A percentile compares a stretch with the other conserved stretches of the same genome.
Evolutionary conservation across 2,888 invertebrate genomes (phyloP).

Genomic region (Dicyrtomina minuta): DNA sequence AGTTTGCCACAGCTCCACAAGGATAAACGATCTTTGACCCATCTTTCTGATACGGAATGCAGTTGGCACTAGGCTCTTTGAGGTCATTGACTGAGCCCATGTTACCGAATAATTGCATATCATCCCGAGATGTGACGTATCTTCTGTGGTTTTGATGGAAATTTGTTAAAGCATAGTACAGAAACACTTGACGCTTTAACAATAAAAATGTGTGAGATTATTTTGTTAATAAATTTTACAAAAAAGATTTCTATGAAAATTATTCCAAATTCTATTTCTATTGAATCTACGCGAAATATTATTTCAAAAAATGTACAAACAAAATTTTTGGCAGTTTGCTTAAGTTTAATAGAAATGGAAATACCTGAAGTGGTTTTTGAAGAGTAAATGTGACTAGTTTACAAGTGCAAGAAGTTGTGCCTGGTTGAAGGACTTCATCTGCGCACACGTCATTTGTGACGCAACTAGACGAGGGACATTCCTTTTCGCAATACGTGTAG

Average conservation of each 20-base stretch:
- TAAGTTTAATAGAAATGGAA: background rate
- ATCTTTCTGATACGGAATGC: constrained; percentile 56
- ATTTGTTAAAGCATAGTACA: constrained; percentile 96
- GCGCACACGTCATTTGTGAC: too few relatives aligned
- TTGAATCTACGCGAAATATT: too few relatives aligned
- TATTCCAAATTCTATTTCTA: too few relatives aligned
- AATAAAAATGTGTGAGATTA: too few relatives aligned
- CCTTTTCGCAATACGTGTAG: constrained; percentile 88
- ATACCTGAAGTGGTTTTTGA: background rate
- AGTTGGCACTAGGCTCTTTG: constrained; percentile 55
- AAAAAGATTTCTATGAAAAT: too few relatives aligned
- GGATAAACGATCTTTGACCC: too few relatives aligned
- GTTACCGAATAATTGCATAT: constrained; percentile 84
- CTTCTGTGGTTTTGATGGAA: constrained; percentile 98
- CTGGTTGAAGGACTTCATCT: too few relatives aligned
- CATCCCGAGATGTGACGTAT: constrained; percentile 91
- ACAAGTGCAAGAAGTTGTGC: too few relatives aligned
- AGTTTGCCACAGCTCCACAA: too few relatives aligned
- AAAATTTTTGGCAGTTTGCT: too few relatives aligned
- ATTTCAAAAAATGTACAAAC: constrained; percentile 1
- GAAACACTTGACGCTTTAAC: constrained; percentile 80
- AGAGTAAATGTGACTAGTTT: background rate
- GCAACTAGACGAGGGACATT: too few relatives aligned
- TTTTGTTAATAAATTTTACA: too few relatives aligned
- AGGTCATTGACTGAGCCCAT: background rate